These are phyloP conservation scores for Argentina silus DNA, from an alignment of 2,797 vertebrate species.

Conservation along the genomic window DNA sequence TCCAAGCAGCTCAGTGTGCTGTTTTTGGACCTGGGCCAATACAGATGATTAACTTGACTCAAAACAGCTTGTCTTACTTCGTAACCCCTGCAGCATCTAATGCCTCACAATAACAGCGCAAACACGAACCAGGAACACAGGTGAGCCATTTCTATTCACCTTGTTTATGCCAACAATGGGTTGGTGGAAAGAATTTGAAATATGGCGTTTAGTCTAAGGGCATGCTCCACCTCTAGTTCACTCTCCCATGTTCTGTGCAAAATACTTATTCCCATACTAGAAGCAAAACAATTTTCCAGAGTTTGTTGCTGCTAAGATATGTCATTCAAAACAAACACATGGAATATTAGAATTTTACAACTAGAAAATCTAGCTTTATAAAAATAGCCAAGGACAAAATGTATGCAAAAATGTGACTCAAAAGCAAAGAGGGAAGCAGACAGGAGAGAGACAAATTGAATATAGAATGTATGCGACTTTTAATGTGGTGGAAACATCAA, in stretches of 20 bases:
- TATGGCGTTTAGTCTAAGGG: background rate
- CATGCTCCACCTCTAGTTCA: background rate
- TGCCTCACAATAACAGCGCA: background rate
- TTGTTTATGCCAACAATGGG: background rate
- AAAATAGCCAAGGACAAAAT: no score
- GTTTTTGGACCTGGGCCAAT: constrained; percentile 1
- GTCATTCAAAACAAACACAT: background rate
- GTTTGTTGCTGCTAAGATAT: constrained; percentile 1
- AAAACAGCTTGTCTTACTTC: background rate
- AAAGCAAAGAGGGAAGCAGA: background rate
- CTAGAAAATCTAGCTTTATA: no score
- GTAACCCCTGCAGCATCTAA: background rate
- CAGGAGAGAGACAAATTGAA: background rate
- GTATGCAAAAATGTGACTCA: background rate
- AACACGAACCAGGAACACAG: background rate
- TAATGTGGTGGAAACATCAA: background rate
- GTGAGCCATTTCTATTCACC: background rate
- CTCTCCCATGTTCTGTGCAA: background rate
- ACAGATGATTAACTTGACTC: background rate
- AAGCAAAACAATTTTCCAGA: background rate
- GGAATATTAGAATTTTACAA: no score
- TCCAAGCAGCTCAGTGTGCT: background rate
- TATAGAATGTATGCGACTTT: background rate
- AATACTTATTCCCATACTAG: no score
- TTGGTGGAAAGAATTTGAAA: background rate